phyloP scores from a whole-genome alignment of 2,113 vertebrate species.

The Ophthalmotilapia sp. region DNA sequence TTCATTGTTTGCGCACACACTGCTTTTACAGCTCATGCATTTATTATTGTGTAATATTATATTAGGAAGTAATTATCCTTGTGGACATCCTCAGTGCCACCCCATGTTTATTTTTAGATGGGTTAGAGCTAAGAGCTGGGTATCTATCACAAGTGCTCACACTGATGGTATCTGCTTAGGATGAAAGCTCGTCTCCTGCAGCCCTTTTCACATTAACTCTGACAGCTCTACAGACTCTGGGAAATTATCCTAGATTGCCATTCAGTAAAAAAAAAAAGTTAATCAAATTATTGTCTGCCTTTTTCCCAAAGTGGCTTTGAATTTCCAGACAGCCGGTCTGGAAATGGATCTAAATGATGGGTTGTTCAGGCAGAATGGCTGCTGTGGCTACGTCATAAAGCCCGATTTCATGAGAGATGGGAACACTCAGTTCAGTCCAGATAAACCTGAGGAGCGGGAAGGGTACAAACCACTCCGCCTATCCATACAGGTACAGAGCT shows the following conservation, averaged over 20 bases:
- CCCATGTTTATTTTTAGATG: neutral
- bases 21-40: neutral
- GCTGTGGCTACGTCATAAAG: slow-evolving; percentile 86
- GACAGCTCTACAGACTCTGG: neutral
- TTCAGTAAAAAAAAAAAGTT: neutral
- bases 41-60: neutral
- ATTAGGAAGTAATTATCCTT: neutral
- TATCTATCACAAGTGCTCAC: neutral
- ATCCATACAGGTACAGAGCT: slow-evolving; percentile 70
- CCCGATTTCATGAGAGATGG: slow-evolving; percentile 79
- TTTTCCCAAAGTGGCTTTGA: slow-evolving; percentile 80
- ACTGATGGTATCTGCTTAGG: neutral
- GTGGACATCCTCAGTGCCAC: neutral
- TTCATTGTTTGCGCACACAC: neutral
- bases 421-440: slow-evolving; percentile 76
- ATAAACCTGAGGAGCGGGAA: slow-evolving; percentile 62
- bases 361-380: slow-evolving; percentile 82
- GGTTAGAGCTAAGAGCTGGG: neutral
- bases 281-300: neutral
- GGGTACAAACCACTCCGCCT: slow-evolving; percentile 68
- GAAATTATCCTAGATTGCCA: neutral
- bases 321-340: slow-evolving; percentile 87
- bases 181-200: neutral
- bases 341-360: slow-evolving; percentile 96
- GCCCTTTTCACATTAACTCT: neutral